Evolutionary conservation across 1,140 invertebrate genomes (phyloP).

Genomic region (Drosophila saltans): DNA sequence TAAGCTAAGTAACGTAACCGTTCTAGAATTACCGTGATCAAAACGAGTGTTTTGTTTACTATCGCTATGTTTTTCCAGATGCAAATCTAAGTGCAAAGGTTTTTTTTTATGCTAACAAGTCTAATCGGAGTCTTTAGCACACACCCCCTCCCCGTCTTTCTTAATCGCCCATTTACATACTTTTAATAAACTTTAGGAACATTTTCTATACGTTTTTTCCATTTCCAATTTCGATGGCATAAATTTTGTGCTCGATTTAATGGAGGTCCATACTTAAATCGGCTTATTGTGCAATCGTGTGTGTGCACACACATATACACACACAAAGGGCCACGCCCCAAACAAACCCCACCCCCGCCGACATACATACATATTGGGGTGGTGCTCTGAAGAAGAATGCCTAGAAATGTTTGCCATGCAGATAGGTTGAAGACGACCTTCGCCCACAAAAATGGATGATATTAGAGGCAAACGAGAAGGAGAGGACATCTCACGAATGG

Average conservation of each 20-base stretch:
- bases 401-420: slow-evolving; percentile 61
- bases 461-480: slow-evolving; percentile 6
- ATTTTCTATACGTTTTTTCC: slow-evolving; percentile 23
- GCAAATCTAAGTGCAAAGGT: not conserved
- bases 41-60: too few relatives aligned
- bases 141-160: slow-evolving; percentile 5
- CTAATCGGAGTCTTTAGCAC: slow-evolving; percentile 9
- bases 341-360: not conserved
- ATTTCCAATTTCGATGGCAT: slow-evolving; percentile 51
- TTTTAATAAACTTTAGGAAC: slow-evolving; percentile 39
- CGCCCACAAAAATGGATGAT: slow-evolving; percentile 63
- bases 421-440: slow-evolving; percentile 74
- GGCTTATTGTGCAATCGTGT: slow-evolving; percentile 74
- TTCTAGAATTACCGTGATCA: too few relatives aligned
- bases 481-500: slow-evolving; percentile 30
- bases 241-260: slow-evolving; percentile 76
- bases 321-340: slow-evolving; percentile 32
- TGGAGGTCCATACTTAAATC: slow-evolving; percentile 49
- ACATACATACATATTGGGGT: slow-evolving; percentile 17
- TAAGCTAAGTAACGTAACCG: too few relatives aligned
- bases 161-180: not conserved
- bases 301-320: slow-evolving; percentile 55
- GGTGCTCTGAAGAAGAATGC: slow-evolving; percentile 18
- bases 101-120: not conserved
- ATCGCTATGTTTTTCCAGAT: not conserved